Conservation (phyloP, 2,888 invertebrate genomes). For the Aplocera efformata region DNA sequence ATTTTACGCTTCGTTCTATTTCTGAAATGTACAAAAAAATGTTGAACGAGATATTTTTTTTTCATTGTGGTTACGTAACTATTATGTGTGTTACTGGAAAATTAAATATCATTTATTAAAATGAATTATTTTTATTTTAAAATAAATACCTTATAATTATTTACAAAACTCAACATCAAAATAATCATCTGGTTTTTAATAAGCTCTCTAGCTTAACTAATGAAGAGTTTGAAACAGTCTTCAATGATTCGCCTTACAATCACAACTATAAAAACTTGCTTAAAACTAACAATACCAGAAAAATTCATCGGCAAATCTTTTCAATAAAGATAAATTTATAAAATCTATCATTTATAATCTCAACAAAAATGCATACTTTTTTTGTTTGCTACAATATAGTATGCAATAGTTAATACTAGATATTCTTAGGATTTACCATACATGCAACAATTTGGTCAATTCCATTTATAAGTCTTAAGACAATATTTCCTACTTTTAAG, state of each 20-base stretch:
- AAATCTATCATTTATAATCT: neutral
- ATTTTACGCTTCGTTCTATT: too few relatives aligned
- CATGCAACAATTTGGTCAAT: too few relatives aligned
- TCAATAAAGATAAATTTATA: neutral
- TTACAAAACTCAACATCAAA: slow-evolving; percentile 11
- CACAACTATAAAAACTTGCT: neutral
- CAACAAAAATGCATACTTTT: neutral
- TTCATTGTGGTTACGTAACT: too few relatives aligned
- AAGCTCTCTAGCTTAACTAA: neutral
- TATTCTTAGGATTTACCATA: too few relatives aligned
- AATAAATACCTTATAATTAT: slow-evolving; percentile 18
- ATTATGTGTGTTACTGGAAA: too few relatives aligned
- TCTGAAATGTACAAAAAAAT: too few relatives aligned
- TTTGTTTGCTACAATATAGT: too few relatives aligned
- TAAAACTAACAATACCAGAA: slow-evolving; percentile 4
- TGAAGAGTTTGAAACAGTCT: slow-evolving; percentile 8
- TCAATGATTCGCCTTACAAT: neutral
- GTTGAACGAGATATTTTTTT: too few relatives aligned
- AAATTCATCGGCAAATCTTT: slow-evolving; percentile 5
- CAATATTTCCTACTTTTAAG: neutral
- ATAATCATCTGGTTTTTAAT: neutral
- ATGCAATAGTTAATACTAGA: too few relatives aligned
- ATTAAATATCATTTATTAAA: slow-evolving; percentile 3
- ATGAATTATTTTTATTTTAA: slow-evolving; percentile 16
- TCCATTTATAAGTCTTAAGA: neutral